Base-by-base conservation (phyloP, 2,888 invertebrate genomes). In the Tetragonisca angustula region DNA sequence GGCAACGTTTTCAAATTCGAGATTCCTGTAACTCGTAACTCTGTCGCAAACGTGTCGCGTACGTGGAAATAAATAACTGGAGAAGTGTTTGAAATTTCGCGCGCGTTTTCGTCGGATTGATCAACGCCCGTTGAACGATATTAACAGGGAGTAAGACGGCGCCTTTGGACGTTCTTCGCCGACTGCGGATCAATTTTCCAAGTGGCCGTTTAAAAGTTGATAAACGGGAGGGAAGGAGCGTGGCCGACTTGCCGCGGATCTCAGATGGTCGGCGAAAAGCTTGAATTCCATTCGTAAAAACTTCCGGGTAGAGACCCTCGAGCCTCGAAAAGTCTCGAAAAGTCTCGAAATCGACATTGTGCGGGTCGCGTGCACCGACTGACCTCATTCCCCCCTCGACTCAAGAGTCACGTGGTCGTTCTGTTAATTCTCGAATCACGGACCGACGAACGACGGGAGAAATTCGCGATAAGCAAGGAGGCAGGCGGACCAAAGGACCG, bases 341-440 rank as follows among this genome's bases (percentile, higher is more conserved):
- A 83, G 79, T 80, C 87, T 85, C 61, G 79, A 81, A 87, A 89
- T 78, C 81, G 89, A 87, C 89, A 71, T 79, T 69, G 76, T 61
- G 61, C 70, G 77, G 85, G 81, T 89, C 88, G 89, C 89, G 88
- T 89, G 89, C 83, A 87, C 81, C 80, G 77, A 75, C 82, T 85
- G 89, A 89, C 89, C 89, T 83, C 81, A 32, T 89, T 89, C 81
- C 21, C 24, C 21, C 19, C 27, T 72, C n/a, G 21, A 49, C 36
- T 64, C 36, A 50, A 72, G 80, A 79, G 79, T 89, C 89, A 89
- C 89, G 89, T 89, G 89, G 89, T 5, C 65, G 50, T 50, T 79
- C 81, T 75, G 84, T 84, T 89, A 89, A 89, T 89, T 81, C 72
- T 77, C 65, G 70, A 65, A 70, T 62, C 68, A 32, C 32, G 62